Conservation (phyloP, 1,140 invertebrate genomes). For the Drosophila lowei region DNA sequence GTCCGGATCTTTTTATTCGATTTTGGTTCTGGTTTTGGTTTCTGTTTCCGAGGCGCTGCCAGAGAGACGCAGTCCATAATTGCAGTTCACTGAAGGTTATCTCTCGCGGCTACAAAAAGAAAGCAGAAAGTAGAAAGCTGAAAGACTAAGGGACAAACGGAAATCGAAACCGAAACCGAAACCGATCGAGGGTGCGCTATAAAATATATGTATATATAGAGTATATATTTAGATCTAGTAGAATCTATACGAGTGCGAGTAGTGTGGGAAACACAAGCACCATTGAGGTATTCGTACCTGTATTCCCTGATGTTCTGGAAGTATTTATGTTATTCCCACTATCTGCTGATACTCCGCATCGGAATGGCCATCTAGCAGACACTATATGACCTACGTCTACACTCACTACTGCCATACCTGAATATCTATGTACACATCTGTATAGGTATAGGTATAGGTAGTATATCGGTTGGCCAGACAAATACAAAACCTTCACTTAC, state of each 20-base stretch:
- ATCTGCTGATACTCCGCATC: too few species aligned
- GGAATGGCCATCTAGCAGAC: too few species aligned
- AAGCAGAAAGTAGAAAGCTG: slow-evolving; percentile 2
- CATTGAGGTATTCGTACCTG: too few species aligned
- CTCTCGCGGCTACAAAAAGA: background rate
- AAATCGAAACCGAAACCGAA: background rate
- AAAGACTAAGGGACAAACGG: slow-evolving; percentile 10
- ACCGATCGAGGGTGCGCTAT: slow-evolving; percentile 28
- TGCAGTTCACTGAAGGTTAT: slow-evolving; percentile 28
- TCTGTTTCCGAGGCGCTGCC: slow-evolving; percentile 35
- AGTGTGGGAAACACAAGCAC: too few species aligned
- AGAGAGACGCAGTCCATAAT: slow-evolving; percentile 14
- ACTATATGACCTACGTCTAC: too few species aligned
- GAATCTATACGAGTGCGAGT: too few species aligned
- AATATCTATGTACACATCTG: too few species aligned
- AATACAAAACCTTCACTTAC: background rate
- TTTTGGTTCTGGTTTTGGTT: background rate
- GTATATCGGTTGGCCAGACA: background rate
- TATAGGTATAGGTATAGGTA: too few species aligned
- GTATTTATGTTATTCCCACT: too few species aligned
- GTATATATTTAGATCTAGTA: slow-evolving; percentile 2
- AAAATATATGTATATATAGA: background rate
- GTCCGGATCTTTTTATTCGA: slow-evolving; percentile 16
- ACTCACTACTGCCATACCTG: too few species aligned
- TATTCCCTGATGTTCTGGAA: too few species aligned